phyloP scores from a whole-genome alignment of 2,797 vertebrate genomes.

The Leptatherina wallacei region DNA sequence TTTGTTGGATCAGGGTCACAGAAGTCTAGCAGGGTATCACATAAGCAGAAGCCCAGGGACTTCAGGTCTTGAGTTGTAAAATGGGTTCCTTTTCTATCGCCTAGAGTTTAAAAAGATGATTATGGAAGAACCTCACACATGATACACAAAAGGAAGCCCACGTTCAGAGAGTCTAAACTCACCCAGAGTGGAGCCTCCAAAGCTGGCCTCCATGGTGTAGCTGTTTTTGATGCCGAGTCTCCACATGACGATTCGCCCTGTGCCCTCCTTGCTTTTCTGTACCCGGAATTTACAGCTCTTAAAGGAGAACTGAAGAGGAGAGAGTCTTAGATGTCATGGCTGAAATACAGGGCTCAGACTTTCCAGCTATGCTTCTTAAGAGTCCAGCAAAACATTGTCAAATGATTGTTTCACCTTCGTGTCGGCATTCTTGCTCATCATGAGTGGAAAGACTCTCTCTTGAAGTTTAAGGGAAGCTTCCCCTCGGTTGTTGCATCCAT shows the following conservation, averaged over 20 bases:
- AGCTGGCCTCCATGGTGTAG: slow-evolving; percentile 94
- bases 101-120: slow-evolving; percentile 69
- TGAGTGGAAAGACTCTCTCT: slow-evolving; percentile 91
- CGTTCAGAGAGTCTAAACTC: slow-evolving; percentile 39
- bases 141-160: not conserved
- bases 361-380: not conserved
- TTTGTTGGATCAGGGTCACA: slow-evolving; percentile 89
- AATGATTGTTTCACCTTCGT: slow-evolving; percentile 83
- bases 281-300: slow-evolving; percentile 93
- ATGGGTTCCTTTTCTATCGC: slow-evolving; percentile 86
- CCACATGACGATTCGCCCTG: slow-evolving; percentile 93
- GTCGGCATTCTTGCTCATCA: slow-evolving; percentile 94
- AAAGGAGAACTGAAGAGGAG: slow-evolving; percentile 88
- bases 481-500: slow-evolving; percentile 84
- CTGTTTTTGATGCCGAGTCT: slow-evolving; percentile 91
- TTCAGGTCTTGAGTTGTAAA: slow-evolving; percentile 89
- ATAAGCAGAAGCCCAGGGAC: slow-evolving; percentile 89
- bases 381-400: not conserved
- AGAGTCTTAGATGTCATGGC: not conserved
- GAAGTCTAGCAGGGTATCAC: slow-evolving; percentile 93
- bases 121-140: not conserved
- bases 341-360: not conserved
- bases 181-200: slow-evolving; percentile 92
- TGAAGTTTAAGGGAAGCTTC: slow-evolving; percentile 67
- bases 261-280: slow-evolving; percentile 93